Evolutionary conservation across 1,140 invertebrate species (phyloP).

Genomic region (Eriosoma lanigerum): DNA sequence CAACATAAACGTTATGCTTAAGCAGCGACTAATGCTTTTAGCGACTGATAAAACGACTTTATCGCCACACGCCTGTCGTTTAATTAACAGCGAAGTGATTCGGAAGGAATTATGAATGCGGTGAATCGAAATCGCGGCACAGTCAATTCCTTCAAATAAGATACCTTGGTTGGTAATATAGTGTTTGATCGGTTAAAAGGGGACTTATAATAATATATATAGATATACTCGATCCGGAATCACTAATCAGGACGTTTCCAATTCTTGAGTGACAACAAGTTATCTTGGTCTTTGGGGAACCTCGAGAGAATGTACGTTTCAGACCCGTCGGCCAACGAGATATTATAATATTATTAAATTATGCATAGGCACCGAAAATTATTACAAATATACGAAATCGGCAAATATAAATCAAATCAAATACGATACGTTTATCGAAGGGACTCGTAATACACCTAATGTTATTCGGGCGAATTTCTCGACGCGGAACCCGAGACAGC

Average conservation of each 20-base stretch:
- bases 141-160: not conserved
- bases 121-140: not conserved
- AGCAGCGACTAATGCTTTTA: constrained; percentile 10
- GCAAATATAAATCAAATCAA: constrained; percentile 3
- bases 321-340: constrained; percentile 1
- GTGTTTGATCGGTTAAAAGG: constrained; percentile 45
- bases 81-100: not conserved
- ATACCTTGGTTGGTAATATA: not conserved
- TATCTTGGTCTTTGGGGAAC: not conserved
- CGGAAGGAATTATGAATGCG: not conserved
- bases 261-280: constrained; percentile 19
- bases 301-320: not conserved
- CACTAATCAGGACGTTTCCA: constrained; percentile 12
- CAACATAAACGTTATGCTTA: not conserved
- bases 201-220: not conserved
- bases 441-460: not conserved
- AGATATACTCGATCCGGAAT: not conserved
- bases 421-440: constrained; percentile 1
- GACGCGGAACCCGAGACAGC: not conserved
- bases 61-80: not conserved
- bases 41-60: not conserved
- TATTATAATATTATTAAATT: not conserved
- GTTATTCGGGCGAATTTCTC: not conserved
- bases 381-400: too few species aligned
- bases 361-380: too few species aligned